These are phyloP conservation scores for Simalia tracyae DNA, from an alignment of 2,797 vertebrate species.

Conservation along the genomic window DNA sequence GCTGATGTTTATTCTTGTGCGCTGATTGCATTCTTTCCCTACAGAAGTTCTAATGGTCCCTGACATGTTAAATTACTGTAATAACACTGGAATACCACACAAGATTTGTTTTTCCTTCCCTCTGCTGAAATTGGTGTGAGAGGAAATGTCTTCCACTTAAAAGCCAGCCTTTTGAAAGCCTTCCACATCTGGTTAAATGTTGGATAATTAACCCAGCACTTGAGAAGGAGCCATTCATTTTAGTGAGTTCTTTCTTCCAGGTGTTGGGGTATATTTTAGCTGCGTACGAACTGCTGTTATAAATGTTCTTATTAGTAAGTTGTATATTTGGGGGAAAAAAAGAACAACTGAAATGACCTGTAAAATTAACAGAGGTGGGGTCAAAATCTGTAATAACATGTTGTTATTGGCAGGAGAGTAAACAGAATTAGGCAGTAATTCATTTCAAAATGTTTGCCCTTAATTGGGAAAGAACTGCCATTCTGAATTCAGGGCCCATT, in stretches of 20 bases:
- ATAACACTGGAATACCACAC: conserved; percentile 3
- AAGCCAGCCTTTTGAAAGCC: background rate
- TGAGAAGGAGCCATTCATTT: background rate
- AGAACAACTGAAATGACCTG: background rate
- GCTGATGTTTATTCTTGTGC: background rate
- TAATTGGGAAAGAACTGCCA: background rate
- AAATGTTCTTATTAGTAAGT: background rate
- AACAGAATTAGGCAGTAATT: background rate
- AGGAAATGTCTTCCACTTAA: background rate
- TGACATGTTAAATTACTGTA: conserved; percentile 21
- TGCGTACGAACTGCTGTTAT: background rate
- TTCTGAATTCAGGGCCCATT: background rate
- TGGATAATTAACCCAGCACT: conserved; percentile 10
- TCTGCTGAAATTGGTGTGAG: background rate
- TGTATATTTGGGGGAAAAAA: background rate
- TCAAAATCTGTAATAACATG: background rate
- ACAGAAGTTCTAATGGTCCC: conserved; percentile 20
- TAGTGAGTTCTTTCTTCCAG: background rate
- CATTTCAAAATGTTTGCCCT: conserved; percentile 6
- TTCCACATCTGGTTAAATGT: background rate
- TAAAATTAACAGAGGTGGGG: background rate
- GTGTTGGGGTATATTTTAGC: background rate
- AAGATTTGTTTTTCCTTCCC: conserved; percentile 25
- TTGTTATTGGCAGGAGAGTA: background rate
- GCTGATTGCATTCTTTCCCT: background rate